Percentiles rank a stretch among this genome's conserved stretches.
phyloP scores from a whole-genome alignment of 2,113 vertebrate genomes.

The Sylvietta virens region DNA sequence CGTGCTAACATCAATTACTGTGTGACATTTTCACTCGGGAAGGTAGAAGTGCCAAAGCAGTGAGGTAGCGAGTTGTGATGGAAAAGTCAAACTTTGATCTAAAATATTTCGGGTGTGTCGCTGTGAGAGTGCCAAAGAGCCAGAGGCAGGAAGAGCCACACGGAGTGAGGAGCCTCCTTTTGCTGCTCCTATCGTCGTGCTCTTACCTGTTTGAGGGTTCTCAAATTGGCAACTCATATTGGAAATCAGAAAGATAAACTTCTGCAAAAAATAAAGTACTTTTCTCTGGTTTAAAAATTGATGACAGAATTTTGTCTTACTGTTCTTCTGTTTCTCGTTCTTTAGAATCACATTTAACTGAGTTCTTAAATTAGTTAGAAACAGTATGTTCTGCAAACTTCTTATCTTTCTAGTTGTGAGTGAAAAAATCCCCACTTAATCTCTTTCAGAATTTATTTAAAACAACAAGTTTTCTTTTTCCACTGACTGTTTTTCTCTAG shows the following conservation, averaged over 20 bases:
- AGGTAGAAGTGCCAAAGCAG: background rate
- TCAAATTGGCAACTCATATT: background rate
- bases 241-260: background rate
- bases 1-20: rapidly evolving
- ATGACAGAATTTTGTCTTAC: background rate
- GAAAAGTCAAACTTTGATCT: background rate
- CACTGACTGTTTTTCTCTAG: background rate
- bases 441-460: background rate
- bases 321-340: background rate
- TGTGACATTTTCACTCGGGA: background rate
- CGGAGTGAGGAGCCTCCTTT: background rate
- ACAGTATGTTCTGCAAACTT: background rate
- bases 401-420: background rate
- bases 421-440: background rate
- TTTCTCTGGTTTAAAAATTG: background rate
- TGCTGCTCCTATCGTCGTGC: rapidly evolving
- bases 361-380: background rate
- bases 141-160: background rate
- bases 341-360: background rate
- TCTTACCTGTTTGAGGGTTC: background rate
- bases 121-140: background rate
- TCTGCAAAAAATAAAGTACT: background rate
- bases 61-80: background rate
- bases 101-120: background rate
- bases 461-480: background rate